Evolutionary conservation across 2,888 invertebrate species (phyloP), one percentile per base, ranked within the genome.

Genomic region (Nymphalis c-album): DNA sequence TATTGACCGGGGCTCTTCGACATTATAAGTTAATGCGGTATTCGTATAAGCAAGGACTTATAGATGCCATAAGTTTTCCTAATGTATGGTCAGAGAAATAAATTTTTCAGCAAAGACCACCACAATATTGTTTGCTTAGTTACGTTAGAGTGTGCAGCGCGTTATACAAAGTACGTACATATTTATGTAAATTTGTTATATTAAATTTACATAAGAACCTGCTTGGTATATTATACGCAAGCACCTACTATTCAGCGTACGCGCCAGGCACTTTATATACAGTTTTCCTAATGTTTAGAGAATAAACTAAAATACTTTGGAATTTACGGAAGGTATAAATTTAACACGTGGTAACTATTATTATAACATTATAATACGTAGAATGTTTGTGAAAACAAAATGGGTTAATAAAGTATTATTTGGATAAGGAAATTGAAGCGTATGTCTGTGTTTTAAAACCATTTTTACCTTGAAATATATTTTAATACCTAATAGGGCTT

Each of bases 191-290:
- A 68, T 70, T 68, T 63, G 70, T 68, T 68, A 65, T 63, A 65
- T 68, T 62, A 69, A 69, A 67, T 69, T 71, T 64, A 72, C 71
- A 67, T 67, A 70, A 68, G 69, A 64, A 69, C 67, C 70, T 71
- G 71, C 55, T 64, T 64, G 64, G 63, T 64, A 67, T 70, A 63
- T 68, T 70, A 70, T 60, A 66, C 63, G 63, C 53, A 66, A 71
- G 61, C 59, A 61, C 65, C 65, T 61, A 64, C 46, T 64, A 66
- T 57, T 66, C 61, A 10, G n/a, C 40, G 22, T 66, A 61, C 35
- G 61, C 60, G 61, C 60, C 40, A 66, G 55, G 61, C 48, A 66
- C 66, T 61, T 66, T 66, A 66, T 61, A 61, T 66, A 47, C 65
- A 60, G 60, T 66, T 60, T 65, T 66, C 66, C 60, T 18, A 40